Conservation (phyloP, 2,113 vertebrate genomes). For the Antennarius striatus region DNA sequence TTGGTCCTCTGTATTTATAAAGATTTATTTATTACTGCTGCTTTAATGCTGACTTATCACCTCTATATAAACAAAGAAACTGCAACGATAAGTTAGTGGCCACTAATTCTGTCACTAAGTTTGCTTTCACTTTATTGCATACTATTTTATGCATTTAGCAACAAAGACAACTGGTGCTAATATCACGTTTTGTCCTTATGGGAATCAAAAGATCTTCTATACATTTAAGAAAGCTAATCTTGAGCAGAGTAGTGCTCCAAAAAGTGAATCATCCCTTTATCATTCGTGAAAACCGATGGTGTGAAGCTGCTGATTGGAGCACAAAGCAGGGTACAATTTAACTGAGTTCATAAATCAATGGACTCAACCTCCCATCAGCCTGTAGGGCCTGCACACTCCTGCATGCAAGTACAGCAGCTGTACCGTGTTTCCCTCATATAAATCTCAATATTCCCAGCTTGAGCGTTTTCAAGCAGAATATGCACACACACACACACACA, state of each 20-base stretch:
- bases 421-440: conserved; percentile 13
- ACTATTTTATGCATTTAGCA: background rate
- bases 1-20: no score
- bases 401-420: conserved; percentile 40
- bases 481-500: background rate
- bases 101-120: no score
- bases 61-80: no score
- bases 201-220: background rate
- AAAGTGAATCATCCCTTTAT: conserved; percentile 15
- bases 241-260: background rate
- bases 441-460: conserved; percentile 26
- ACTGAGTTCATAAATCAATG: conserved; percentile 70
- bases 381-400: conserved; percentile 44
- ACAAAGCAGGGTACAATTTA: conserved; percentile 53
- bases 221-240: background rate
- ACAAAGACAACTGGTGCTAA: background rate
- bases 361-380: conserved; percentile 57
- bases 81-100: no score
- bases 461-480: conserved; percentile 29
- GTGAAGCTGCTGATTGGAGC: conserved; percentile 54
- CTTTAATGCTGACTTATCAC: no score
- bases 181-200: background rate
- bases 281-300: conserved; percentile 12
- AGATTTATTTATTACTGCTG: no score
- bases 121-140: background rate